Percentiles rank a stretch among this genome's conserved stretches.
Evolutionary conservation across 2,888 invertebrate genomes (phyloP).

Genomic region (Lasioglossum lativentre): DNA sequence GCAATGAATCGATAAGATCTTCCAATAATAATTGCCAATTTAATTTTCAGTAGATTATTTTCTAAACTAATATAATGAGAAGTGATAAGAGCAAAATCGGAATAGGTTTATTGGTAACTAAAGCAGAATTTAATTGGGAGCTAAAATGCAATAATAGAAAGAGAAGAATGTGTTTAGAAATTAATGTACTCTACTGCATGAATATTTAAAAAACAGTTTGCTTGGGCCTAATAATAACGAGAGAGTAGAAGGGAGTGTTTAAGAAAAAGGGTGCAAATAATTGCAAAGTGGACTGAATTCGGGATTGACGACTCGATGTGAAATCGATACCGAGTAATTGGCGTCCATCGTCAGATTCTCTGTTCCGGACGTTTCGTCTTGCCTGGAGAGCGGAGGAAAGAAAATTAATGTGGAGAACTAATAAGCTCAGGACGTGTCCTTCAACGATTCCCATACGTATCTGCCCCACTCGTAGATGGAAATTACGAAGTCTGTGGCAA

Average conservation of each 20-base stretch:
- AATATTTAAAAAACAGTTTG: background rate
- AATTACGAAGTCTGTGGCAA: conserved; percentile 75
- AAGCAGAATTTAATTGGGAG: too few species aligned
- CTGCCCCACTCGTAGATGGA: conserved; percentile 73
- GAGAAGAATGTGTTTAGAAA: background rate
- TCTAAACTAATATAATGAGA: background rate
- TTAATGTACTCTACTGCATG: background rate
- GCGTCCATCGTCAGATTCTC: conserved; percentile 27
- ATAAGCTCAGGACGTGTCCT: conserved; percentile 67
- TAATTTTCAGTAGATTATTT: background rate
- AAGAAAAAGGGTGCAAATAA: conserved; percentile 11
- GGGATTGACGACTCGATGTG: conserved; percentile 43
- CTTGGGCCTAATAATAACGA: background rate
- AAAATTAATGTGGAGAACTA: conserved; percentile 70
- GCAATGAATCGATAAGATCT: background rate
- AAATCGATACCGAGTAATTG: conserved; percentile 43
- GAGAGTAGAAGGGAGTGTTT: background rate
- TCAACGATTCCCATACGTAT: conserved; percentile 64
- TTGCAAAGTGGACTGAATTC: background rate
- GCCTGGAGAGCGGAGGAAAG: conserved; percentile 42
- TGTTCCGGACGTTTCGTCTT: conserved; percentile 35
- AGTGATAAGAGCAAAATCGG: background rate
- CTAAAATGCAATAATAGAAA: background rate
- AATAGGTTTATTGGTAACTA: background rate
- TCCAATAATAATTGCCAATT: background rate